A percentile compares a stretch with the other conserved stretches of the same genome.
phyloP scores from a whole-genome alignment of 2,797 vertebrate species.

The Steatocranus sp. region DNA sequence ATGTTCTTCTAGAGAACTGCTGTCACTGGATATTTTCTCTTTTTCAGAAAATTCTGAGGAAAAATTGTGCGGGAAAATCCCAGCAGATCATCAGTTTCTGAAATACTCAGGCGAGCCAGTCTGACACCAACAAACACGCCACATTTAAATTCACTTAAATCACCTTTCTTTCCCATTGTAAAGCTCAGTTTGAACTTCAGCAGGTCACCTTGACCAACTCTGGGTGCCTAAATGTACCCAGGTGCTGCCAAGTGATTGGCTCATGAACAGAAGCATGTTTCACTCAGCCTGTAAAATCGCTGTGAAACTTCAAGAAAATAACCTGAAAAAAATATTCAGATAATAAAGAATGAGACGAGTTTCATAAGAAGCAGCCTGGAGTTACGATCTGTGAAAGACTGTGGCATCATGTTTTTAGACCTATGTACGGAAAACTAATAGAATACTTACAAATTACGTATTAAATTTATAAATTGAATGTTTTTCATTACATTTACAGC shows the following conservation, averaged over 20 bases:
- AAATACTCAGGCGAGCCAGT: background rate
- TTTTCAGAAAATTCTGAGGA: background rate
- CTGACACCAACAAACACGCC: background rate
- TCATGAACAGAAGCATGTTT: background rate
- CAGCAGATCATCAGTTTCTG: background rate
- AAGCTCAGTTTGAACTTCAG: background rate
- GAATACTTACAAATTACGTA: background rate
- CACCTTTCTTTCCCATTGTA: background rate
- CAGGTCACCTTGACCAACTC: background rate
- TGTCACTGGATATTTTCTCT: background rate
- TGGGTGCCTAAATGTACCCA: background rate
- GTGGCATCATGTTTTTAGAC: background rate
- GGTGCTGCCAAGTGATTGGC: background rate
- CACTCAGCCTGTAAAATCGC: background rate
- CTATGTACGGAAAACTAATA: background rate
- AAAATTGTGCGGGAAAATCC: background rate
- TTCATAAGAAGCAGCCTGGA: background rate
- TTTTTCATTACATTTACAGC: background rate
- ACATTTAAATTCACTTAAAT: background rate
- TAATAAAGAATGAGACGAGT: background rate
- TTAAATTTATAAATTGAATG: background rate
- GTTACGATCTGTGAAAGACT: background rate
- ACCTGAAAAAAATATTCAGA: background rate
- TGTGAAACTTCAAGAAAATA: background rate
- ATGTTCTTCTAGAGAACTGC: background rate